Conservation (phyloP, 2,888 invertebrate species). For the Apamea anceps region DNA sequence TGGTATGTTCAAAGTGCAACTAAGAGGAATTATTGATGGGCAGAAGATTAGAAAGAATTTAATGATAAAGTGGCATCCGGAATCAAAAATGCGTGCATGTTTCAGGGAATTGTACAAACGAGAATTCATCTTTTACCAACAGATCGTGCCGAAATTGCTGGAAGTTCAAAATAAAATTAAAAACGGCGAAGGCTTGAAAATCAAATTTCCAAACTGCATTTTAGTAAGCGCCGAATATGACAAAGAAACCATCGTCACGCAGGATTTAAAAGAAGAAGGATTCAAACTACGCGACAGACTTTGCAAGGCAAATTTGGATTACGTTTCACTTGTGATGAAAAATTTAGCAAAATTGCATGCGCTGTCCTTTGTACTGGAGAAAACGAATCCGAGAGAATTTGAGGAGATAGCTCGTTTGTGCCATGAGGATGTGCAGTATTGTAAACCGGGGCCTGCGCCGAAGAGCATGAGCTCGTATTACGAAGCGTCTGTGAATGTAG, state of each 20-base stretch:
- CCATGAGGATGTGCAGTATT: conserved; percentile 78
- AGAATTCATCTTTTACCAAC: conserved; percentile 74
- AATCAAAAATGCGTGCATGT: conserved; percentile 70
- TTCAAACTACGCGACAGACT: conserved; percentile 74
- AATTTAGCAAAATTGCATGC: conserved; percentile 83
- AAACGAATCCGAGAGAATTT: conserved; percentile 72
- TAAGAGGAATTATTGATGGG: conserved; percentile 75
- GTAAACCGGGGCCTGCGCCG: conserved; percentile 73
- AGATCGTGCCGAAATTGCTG: conserved; percentile 74
- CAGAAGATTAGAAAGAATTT: conserved; percentile 73
- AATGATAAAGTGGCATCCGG: conserved; percentile 79
- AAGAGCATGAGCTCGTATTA: conserved; percentile 76
- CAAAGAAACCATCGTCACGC: conserved; percentile 77
- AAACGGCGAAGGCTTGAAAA: conserved; percentile 80
- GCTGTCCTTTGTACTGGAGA: conserved; percentile 77
- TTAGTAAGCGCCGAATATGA: conserved; percentile 73
- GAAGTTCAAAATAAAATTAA: conserved; percentile 76
- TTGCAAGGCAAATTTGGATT: conserved; percentile 72
- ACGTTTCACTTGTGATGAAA: conserved; percentile 77
- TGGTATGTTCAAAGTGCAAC: conserved; percentile 74
- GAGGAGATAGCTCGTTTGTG: conserved; percentile 73
- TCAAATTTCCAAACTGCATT: conserved; percentile 81
- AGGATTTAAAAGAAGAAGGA: conserved; percentile 60
- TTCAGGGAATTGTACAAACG: conserved; percentile 78
- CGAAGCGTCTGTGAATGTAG: conserved; percentile 76